phyloP scores from a whole-genome alignment of 2,797 vertebrate species.

The Catostomus latipinnis region DNA sequence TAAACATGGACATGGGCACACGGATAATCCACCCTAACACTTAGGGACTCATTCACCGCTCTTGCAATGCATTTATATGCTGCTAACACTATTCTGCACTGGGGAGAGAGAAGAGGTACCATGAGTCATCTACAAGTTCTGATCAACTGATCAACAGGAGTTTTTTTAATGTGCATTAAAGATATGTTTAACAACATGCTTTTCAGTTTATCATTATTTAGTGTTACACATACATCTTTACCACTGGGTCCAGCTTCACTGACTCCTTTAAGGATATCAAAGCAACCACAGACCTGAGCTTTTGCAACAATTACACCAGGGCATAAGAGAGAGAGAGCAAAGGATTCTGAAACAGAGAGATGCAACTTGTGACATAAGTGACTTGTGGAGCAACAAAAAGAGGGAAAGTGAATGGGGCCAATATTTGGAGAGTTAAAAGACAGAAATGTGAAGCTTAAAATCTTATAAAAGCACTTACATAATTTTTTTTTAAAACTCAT shows the following conservation, averaged over 20 bases:
- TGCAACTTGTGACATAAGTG: background rate
- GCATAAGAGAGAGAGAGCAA: background rate
- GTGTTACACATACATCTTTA: background rate
- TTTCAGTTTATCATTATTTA: background rate
- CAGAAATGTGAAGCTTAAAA: too few species aligned
- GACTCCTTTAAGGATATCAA: background rate
- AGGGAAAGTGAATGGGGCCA: background rate
- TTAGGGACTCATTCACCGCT: conserved; percentile 46
- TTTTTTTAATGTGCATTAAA: background rate
- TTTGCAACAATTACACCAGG: background rate
- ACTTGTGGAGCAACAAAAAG: background rate
- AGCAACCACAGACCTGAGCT: background rate
- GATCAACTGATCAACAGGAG: background rate
- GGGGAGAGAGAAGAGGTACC: conserved; percentile 9
- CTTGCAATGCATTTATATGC: conserved; percentile 59
- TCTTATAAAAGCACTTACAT: too few species aligned
- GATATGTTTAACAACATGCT: background rate
- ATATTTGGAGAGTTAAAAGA: too few species aligned
- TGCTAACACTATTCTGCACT: conserved; percentile 56
- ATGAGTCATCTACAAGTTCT: background rate
- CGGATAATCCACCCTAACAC: conserved; percentile 53
- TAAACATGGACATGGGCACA: conserved; percentile 51
- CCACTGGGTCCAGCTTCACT: background rate
- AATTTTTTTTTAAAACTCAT: too few species aligned
- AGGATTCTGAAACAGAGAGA: background rate